Evolutionary conservation across 2,797 vertebrate species (phyloP).

Genomic region (Tauraco hartlaubi): DNA sequence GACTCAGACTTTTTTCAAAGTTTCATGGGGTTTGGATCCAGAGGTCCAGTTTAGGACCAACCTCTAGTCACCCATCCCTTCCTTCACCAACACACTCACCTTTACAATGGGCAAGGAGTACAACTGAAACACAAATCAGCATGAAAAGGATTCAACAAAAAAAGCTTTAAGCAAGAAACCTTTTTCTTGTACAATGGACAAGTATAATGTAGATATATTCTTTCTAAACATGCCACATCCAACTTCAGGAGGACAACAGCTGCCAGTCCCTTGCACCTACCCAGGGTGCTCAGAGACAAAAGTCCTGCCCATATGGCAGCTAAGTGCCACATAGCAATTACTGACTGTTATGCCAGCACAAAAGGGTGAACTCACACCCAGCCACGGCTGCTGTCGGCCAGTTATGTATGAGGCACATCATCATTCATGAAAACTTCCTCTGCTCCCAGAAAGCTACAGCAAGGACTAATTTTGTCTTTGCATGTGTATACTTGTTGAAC

Average conservation of each 20-base stretch:
- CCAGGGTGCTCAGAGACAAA: not conserved
- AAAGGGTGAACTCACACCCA: not conserved
- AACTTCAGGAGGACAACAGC: not conserved
- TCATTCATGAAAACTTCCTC: not conserved
- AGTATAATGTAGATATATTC: not conserved
- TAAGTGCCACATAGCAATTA: not conserved
- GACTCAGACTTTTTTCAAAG: not conserved
- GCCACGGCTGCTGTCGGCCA: not conserved
- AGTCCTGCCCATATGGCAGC: not conserved
- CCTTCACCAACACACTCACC: not conserved
- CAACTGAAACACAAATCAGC: not conserved
- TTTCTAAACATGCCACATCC: not conserved
- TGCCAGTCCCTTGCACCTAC: not conserved
- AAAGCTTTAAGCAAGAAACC: not conserved
- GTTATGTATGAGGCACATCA: not conserved
- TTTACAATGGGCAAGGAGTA: not conserved
- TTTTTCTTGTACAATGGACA: not conserved
- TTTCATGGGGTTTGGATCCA: not conserved
- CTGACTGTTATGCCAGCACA: rapidly evolving
- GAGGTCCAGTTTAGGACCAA: not conserved
- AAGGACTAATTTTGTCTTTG: not conserved
- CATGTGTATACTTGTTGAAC: not conserved
- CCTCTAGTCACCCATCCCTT: not conserved
- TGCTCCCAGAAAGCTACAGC: not conserved
- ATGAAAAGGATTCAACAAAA: not conserved